phyloP scores from a whole-genome alignment of 2,113 vertebrate genomes.

The Larimichthys crocea region DNA sequence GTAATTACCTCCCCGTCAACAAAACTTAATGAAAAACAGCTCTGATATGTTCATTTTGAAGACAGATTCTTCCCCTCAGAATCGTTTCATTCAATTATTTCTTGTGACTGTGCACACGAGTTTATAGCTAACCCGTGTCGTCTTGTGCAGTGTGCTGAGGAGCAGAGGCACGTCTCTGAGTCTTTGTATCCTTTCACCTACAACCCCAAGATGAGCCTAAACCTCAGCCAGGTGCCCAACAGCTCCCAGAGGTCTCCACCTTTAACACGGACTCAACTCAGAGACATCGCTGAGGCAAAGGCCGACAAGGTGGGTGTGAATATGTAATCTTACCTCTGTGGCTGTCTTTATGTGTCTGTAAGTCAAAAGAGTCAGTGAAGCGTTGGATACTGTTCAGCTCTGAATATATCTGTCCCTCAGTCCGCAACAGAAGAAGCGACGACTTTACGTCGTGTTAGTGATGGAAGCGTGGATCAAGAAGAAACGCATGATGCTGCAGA shows the following conservation, averaged over 20 bases:
- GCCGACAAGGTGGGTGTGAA: constrained; percentile 46
- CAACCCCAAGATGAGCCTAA: constrained; percentile 98
- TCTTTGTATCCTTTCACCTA: constrained; percentile 96
- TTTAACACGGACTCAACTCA: constrained; percentile 61
- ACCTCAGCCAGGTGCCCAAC: constrained; percentile 90
- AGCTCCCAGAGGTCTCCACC: constrained; percentile 79
- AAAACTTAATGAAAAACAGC: constrained; percentile 5
- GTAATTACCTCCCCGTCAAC: constrained; percentile 18
- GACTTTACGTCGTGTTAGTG: constrained; percentile 46
- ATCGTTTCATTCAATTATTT: neutral
- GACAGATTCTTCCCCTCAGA: neutral
- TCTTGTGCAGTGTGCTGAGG: constrained; percentile 89
- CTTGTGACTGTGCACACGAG: neutral
- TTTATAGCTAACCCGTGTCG: neutral
- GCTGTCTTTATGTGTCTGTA: neutral
- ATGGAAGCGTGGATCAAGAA: constrained; percentile 57
- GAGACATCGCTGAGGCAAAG: constrained; percentile 19
- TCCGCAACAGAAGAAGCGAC: constrained; percentile 50
- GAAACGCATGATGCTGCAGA: constrained; percentile 64
- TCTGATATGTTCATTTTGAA: constrained; percentile 48
- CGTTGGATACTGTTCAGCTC: too few relatives aligned
- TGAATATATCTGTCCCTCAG: constrained; percentile 41
- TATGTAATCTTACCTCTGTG: too few relatives aligned
- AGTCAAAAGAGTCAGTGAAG: neutral
- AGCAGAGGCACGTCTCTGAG: constrained; percentile 89